phyloP scores from a whole-genome alignment of 2,888 invertebrate genomes.

The Polyploca ridens region DNA sequence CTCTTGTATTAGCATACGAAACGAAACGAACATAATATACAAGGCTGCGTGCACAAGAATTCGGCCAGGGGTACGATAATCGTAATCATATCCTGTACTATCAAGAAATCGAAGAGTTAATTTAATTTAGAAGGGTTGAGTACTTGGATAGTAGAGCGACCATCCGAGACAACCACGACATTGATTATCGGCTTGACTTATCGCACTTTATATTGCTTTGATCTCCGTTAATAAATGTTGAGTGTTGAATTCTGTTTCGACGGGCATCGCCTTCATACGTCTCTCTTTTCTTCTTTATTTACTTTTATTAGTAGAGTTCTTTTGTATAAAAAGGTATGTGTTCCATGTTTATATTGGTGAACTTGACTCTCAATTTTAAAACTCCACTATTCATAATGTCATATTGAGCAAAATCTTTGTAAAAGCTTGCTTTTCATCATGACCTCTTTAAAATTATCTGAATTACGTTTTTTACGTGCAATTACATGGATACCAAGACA shows the following conservation, averaged over 20 bases:
- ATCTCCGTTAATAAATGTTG: neutral
- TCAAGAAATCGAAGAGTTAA: slow-evolving; percentile 18
- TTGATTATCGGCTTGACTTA: neutral
- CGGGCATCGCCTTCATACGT: neutral
- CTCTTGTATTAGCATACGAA: slow-evolving; percentile 38
- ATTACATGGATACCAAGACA: too few relatives aligned
- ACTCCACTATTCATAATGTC: too few relatives aligned
- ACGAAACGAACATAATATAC: slow-evolving; percentile 39
- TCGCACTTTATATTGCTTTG: neutral
- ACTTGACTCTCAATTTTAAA: too few relatives aligned
- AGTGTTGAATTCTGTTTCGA: neutral
- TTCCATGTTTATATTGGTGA: too few relatives aligned
- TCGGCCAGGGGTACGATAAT: slow-evolving; percentile 45
- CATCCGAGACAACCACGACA: neutral
- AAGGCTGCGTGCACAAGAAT: slow-evolving; percentile 44
- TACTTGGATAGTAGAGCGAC: neutral
- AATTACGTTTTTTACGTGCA: too few relatives aligned
- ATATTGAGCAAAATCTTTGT: too few relatives aligned
- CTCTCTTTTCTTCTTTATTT: neutral
- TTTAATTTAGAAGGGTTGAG: neutral
- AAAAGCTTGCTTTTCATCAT: too few relatives aligned
- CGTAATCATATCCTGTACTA: slow-evolving; percentile 18
- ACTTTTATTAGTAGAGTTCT: too few relatives aligned
- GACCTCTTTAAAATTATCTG: too few relatives aligned
- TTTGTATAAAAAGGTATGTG: too few relatives aligned